A percentile compares a stretch with the other conserved stretches of the same genome.
Evolutionary conservation across 2,113 vertebrate genomes (phyloP).

Genomic region (Bujurquina vittata): DNA sequence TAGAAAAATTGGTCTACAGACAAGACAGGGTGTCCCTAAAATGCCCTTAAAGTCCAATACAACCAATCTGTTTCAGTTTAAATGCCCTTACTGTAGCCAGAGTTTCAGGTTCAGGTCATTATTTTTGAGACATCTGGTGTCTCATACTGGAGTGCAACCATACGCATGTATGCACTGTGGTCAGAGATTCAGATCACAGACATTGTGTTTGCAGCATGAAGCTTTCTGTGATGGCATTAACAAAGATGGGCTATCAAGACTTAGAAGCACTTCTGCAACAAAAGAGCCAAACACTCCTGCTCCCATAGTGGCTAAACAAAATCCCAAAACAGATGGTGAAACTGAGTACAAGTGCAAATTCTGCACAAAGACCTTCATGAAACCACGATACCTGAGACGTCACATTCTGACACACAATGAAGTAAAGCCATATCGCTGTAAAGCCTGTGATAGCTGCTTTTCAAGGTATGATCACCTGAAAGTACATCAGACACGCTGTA

Average conservation of each 20-base stretch:
- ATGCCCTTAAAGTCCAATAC: slow-evolving; percentile 11
- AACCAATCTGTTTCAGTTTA: slow-evolving; percentile 31
- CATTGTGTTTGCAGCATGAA: slow-evolving; percentile 70
- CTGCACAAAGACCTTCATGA: slow-evolving; percentile 79
- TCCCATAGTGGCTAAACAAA: slow-evolving; percentile 8
- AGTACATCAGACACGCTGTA: slow-evolving; percentile 76
- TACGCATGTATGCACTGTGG: slow-evolving; percentile 74
- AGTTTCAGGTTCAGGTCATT: slow-evolving; percentile 68
- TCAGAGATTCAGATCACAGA: slow-evolving; percentile 52
- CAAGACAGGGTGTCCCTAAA: background rate
- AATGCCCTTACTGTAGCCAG: slow-evolving; percentile 75
- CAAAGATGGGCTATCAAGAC: background rate
- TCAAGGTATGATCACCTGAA: slow-evolving; percentile 81
- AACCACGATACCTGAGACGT: slow-evolving; percentile 71
- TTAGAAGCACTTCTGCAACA: slow-evolving; percentile 7
- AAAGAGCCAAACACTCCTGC: background rate
- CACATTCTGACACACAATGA: slow-evolving; percentile 84
- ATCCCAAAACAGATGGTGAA: slow-evolving; percentile 19
- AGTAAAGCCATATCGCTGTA: slow-evolving; percentile 83
- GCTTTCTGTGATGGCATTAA: slow-evolving; percentile 63
- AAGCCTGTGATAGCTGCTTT: slow-evolving; percentile 79
- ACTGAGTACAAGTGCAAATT: slow-evolving; percentile 78
- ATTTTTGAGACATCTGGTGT: slow-evolving; percentile 70
- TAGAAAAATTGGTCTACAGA: background rate
- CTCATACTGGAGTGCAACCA: slow-evolving; percentile 65